Evolutionary conservation across 2,888 invertebrate genomes (phyloP).

Genomic region (Sabellastarte sp.): DNA sequence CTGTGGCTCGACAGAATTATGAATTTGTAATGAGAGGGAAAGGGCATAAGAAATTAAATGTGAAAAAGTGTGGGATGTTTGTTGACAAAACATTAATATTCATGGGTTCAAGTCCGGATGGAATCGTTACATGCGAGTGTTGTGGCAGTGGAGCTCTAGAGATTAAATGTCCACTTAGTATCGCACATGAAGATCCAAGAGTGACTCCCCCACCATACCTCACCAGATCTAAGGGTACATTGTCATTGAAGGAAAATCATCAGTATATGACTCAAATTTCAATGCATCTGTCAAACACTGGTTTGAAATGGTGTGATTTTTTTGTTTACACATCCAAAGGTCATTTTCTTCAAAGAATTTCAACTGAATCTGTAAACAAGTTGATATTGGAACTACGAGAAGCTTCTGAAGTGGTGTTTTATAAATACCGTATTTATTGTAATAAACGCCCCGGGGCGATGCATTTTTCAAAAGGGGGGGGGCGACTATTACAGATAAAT

Average conservation of each 20-base stretch:
- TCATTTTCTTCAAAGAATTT: conserved; percentile 1
- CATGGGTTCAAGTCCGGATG: neutral
- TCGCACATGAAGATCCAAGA: neutral
- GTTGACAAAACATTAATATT: neutral
- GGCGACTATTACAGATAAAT: no score
- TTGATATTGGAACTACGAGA: no score
- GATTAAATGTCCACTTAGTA: conserved; percentile 1
- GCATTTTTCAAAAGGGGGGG: no score
- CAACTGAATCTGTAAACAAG: neutral
- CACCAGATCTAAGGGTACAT: neutral
- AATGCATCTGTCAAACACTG: conserved; percentile 1
- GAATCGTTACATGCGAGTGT: conserved; percentile 1
- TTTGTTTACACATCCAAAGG: conserved; percentile 8
- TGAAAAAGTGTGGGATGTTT: conserved; percentile 2
- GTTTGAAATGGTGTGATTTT: conserved; percentile 4
- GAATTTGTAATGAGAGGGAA: neutral
- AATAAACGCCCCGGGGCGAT: no score
- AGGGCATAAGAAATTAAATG: neutral
- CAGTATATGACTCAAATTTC: neutral
- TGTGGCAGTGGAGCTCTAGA: neutral
- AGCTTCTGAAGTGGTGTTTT: no score
- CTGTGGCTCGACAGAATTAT: conserved; percentile 1
- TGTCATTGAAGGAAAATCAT: no score
- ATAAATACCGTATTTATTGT: no score
- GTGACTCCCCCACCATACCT: neutral